Evolutionary conservation across 2,797 vertebrate species (phyloP).

Genomic region (Tragopan temminckii): DNA sequence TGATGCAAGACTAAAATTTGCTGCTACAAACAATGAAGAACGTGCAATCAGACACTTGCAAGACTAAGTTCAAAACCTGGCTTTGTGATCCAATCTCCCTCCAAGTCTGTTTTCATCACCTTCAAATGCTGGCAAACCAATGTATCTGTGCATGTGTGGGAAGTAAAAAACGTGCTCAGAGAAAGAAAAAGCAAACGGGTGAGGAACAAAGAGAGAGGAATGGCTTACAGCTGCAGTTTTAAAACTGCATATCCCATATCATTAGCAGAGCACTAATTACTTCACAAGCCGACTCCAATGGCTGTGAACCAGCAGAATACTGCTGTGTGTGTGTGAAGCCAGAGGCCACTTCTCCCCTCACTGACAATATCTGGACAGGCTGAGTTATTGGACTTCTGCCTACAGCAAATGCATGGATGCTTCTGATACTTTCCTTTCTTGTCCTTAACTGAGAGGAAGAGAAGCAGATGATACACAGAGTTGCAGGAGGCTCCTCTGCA

Average conservation of each 20-base stretch:
- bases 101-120: neutral
- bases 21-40: neutral
- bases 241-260: neutral
- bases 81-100: neutral
- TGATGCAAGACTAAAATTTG: neutral
- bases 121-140: neutral
- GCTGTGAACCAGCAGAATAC: neutral
- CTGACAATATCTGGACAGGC: neutral
- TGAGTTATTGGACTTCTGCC: neutral
- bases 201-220: neutral
- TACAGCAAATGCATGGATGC: neutral
- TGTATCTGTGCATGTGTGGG: neutral
- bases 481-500: neutral
- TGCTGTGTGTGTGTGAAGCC: neutral
- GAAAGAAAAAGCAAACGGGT: neutral
- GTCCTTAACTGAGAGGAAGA: neutral
- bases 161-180: neutral
- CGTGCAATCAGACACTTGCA: neutral
- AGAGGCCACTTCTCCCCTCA: neutral
- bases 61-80: neutral
- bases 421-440: neutral
- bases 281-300: neutral
- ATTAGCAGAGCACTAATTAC: neutral
- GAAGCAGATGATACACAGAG: fast-evolving
- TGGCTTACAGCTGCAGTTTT: neutral